Base-by-base conservation (phyloP, 2,888 invertebrate genomes). In the Plagodis pulveraria region DNA sequence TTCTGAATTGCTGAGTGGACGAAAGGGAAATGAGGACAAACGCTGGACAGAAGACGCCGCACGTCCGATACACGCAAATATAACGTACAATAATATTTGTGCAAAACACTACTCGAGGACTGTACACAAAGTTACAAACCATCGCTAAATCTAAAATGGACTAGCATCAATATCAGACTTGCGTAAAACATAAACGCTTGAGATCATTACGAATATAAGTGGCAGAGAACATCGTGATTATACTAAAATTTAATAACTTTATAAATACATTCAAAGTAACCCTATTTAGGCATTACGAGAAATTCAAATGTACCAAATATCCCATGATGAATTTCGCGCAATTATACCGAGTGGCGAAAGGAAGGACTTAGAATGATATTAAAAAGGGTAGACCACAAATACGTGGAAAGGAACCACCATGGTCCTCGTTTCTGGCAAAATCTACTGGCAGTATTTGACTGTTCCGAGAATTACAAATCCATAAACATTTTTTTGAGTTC, bases 111-210 rank as follows among this genome's bases (percentile, higher is more conserved):
- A 44, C 51, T 35, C 51, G 12, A 44, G 50, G 51, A 52, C 52
- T 56, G 56, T 35, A 47, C 11, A n/a, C 32, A 12, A 62, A 62
- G 10, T 60, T 65, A 54, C 50, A 55, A 55, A 66, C 77, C 65
- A 65, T 58, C 49, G 48, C 72, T 73, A 72, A 35, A 57, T 62
- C 65, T 50, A 47, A 54, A 46, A 50, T 55, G 57, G 86, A 87
- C 87, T 86, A 86, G 87, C 81, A 76, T 83, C 72, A 73, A 82
- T 78, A 85, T 86, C 84, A 86, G 84, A 83, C 83, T 85, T 78
- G 76, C 73, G 66, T 64, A 71, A 78, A 79, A 63, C 57, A 70
- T 61, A 74, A 61, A 44, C 9, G 7, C 49, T 10, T 38, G 56
- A 63, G 53, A 59, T 62, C 53, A 49, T 50, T 40, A 40, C 12